phyloP scores from a whole-genome alignment of 2,797 vertebrate genomes.

The Enteromius fasciolatus region DNA sequence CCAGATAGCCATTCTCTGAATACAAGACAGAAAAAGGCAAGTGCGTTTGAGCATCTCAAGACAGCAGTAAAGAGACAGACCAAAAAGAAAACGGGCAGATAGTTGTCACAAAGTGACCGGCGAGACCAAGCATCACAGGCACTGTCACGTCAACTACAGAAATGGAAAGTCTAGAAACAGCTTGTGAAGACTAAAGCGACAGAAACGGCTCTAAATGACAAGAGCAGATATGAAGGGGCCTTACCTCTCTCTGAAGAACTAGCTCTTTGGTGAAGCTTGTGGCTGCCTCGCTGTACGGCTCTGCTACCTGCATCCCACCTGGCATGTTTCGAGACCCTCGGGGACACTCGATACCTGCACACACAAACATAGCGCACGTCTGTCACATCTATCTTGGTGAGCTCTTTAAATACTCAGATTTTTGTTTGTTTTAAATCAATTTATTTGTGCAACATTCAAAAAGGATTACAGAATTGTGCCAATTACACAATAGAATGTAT shows the following conservation, averaged over 20 bases:
- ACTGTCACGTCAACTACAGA: slow-evolving; percentile 11
- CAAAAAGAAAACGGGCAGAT: slow-evolving; percentile 12
- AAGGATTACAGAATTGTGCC: background rate
- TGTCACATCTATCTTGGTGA: background rate
- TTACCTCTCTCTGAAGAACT: slow-evolving; percentile 94
- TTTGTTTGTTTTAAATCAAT: background rate
- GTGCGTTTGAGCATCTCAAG: background rate
- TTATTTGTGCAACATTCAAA: background rate
- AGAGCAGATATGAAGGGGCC: slow-evolving; percentile 45
- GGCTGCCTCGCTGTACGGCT: slow-evolving; percentile 96
- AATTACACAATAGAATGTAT: background rate
- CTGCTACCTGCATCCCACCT: slow-evolving; percentile 86
- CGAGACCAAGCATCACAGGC: slow-evolving; percentile 16
- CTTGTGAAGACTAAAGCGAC: slow-evolving; percentile 10
- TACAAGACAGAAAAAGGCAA: background rate
- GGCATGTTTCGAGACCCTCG: slow-evolving; percentile 89
- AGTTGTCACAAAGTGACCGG: slow-evolving; percentile 12
- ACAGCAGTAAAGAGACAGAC: slow-evolving; percentile 6
- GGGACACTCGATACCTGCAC: slow-evolving; percentile 91
- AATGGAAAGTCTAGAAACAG: slow-evolving; percentile 13
- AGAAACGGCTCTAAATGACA: background rate
- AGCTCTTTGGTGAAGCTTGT: slow-evolving; percentile 94
- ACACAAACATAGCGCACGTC: background rate
- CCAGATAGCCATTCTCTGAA: slow-evolving; percentile 12
- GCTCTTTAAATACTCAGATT: background rate